phyloP scores from a whole-genome alignment of 1,140 invertebrate genomes.

The Vanessa tameamea region DNA sequence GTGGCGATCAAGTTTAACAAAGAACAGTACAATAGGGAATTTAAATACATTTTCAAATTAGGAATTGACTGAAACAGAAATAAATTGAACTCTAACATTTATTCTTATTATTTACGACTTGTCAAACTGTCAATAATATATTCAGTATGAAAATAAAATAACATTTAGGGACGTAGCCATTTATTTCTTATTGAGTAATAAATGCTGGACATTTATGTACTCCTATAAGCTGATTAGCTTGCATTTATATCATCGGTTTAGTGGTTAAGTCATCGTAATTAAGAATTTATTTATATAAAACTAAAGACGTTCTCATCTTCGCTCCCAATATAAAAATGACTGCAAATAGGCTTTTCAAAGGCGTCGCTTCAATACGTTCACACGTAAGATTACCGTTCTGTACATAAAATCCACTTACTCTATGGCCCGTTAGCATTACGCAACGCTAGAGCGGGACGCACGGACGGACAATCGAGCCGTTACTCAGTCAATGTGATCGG shows the following conservation, averaged over 20 bases:
- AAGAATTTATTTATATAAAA: too few relatives aligned
- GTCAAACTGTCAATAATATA: too few relatives aligned
- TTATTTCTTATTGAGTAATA: background rate
- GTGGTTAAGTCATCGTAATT: too few relatives aligned
- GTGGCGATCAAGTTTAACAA: constrained; percentile 27
- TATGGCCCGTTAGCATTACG: constrained; percentile 72
- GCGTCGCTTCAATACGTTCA: constrained; percentile 16
- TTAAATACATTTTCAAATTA: background rate
- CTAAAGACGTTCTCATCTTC: too few relatives aligned
- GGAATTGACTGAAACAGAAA: background rate
- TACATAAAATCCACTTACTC: constrained; percentile 59
- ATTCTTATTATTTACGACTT: too few relatives aligned
- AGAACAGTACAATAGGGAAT: constrained; percentile 15
- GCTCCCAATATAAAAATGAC: too few relatives aligned
- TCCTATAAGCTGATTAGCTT: background rate
- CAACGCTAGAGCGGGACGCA: constrained; percentile 64
- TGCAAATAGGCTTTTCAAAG: constrained; percentile 9
- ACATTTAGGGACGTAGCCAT: background rate
- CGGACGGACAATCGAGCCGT: constrained; percentile 58
- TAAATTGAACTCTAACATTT: background rate
- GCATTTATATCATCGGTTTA: background rate
- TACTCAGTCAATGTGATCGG: constrained; percentile 65
- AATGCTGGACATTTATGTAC: background rate
- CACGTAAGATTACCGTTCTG: constrained; percentile 48
- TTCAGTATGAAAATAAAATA: too few relatives aligned